Evolutionary conservation across 2,888 invertebrate species (phyloP), one percentile per base, ranked within the genome.

Genomic region (Scaptomyza caliginosa): DNA sequence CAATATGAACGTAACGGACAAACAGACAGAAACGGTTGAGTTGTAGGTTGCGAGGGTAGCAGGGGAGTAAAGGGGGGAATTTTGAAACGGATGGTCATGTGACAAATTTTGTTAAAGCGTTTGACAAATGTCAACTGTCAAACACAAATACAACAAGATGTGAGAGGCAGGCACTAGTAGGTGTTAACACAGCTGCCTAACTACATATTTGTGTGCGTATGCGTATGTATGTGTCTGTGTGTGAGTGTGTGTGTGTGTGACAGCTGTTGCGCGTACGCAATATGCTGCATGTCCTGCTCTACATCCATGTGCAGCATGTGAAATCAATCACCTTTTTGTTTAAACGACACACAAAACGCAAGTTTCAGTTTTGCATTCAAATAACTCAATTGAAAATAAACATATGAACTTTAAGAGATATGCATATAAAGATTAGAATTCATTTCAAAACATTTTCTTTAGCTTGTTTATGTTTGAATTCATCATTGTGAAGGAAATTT

Each of bases 61-160:
- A 2, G 8, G 10, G 8, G 4, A 23, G 26, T 1, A 4, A 11
- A 10, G 36, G 8, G 21, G 24, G 30, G 13, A 13, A 34, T 36
- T n/a, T 17, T 42, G 21, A 16, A 54, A 28, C 56, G 68, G 56
- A 34, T 60, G 56, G 67, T 62, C 75, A 65, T 82, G 69, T 82
- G 79, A 82, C 87, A 82, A 77, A 86, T 81, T 84, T 85, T 77
- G 83, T 81, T 78, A 75, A 84, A 81, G 78, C 83, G 73, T 78
- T 79, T 84, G 87, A 87, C 84, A 87, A 84, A 84, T 84, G 84
- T 86, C 87, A 84, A 83, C 83, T 85, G 87, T 87, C 87, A 82
- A 76, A 74, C 45, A 74, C 87, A 82, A 85, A 77, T 46, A 70
- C 77, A 75, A 74, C 74, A 69, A 66, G 30, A 32, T 46, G 21